Base-by-base conservation (phyloP, 2,797 vertebrate genomes). In the Alcedo atthis region DNA sequence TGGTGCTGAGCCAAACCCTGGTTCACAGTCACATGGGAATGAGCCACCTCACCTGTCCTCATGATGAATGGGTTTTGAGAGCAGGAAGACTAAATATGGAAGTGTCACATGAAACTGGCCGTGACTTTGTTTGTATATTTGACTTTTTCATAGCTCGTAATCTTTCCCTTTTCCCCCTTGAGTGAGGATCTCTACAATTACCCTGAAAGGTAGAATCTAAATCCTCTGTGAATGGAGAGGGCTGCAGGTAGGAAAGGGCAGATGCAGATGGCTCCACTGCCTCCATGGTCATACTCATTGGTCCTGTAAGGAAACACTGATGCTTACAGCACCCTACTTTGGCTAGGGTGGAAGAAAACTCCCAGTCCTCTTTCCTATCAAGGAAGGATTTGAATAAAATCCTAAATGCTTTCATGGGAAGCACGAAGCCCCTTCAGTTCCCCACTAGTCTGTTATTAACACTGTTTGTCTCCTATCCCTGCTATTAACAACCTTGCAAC, bases 401-500 rank as follows among this genome's bases (percentile, higher is more conserved):
- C 80, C 85, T 94, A 48, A 94, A 96, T 80, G 91, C 81, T 91
- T 86, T 94, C 71, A 51, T 8, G 48, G 81, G 81, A 96, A 93
- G 87, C 54, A 1, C n/a, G 91, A 88, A 91, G 30, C 12, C 70
- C 68, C 78, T 90, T 85, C 61, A 55, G 85, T 48, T 91, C 21
- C 20, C 64, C 32, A 14, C 73, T 87, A 95, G 85, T 67, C 89
- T 95, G 8, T 94, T 93, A 96, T 95, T 96, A 96, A 83, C 94
- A 92, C 96, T 62, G 92, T 82, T 94, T 94, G 95, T 85, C 93
- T 96, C 90, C 91, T 94, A 32, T 80, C 90, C 87, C 92, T 82
- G 68, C 94, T 71, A 93, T 86, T 96, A 96, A 96, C 84, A 92
- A 96, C 95, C 94, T 96, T 96, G 95, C 87, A 88, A 55, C 81